Evolutionary conservation across 2,797 vertebrate genomes (phyloP).

Genomic region (Buphagus erythrorhynchus): DNA sequence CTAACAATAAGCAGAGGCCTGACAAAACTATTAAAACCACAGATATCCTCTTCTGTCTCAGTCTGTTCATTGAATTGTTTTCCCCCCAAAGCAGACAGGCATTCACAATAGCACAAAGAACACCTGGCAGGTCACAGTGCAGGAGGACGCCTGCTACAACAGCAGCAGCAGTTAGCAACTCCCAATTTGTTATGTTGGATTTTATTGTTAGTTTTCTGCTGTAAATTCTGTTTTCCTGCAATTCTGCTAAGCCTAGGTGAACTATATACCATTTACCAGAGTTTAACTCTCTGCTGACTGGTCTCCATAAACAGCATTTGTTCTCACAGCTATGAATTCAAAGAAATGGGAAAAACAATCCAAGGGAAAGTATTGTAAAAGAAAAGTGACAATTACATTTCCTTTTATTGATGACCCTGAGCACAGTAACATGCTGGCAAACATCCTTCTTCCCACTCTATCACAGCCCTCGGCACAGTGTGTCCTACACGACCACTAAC

Average conservation of each 20-base stretch:
- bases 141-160: background rate
- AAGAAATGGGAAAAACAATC: background rate
- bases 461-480: rapidly evolving
- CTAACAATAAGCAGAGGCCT: background rate
- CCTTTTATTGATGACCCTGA: background rate
- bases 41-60: background rate
- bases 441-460: background rate
- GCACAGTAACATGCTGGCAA: background rate
- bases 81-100: background rate
- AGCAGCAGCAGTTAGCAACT: background rate
- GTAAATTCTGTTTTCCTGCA: background rate
- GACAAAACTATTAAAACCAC: background rate
- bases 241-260: background rate
- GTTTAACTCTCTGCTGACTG: background rate
- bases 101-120: background rate
- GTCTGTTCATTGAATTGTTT: background rate
- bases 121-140: background rate
- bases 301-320: background rate
- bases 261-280: background rate
- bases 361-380: background rate
- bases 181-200: background rate
- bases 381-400: background rate
- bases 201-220: background rate
- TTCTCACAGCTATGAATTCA: background rate
- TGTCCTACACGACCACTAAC: background rate